Conservation (phyloP, 30 jellyfish, hydroid and myxozoan species). For the Pelagia noctiluca region DNA sequence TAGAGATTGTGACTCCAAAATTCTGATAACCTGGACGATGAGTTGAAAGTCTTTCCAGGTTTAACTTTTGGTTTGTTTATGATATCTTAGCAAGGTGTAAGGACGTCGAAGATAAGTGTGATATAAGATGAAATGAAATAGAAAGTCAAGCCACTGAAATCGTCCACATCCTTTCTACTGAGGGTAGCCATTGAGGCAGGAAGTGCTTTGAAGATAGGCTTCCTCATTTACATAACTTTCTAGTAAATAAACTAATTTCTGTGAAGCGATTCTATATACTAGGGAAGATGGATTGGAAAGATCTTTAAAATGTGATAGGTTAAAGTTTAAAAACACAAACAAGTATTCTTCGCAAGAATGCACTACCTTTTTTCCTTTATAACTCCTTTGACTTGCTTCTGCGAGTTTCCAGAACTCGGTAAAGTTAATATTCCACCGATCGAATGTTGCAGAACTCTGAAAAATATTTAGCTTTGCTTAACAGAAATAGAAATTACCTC, state of each 20-base stretch:
- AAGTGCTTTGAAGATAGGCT: conserved; percentile 28
- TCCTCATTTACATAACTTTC: conserved; percentile 33
- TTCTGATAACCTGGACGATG: conserved; percentile 13
- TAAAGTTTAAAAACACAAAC: not conserved
- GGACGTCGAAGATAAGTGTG: conserved; percentile 5
- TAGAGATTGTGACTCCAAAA: not conserved
- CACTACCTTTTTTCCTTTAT: conserved; percentile 13
- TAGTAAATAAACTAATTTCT: not conserved
- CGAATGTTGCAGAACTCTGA: conserved; percentile 4
- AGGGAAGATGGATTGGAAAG: conserved; percentile 24
- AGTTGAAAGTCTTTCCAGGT: not conserved
- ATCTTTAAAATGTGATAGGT: conserved; percentile 2
- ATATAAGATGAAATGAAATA: conserved; percentile 2
- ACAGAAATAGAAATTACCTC: conserved; percentile 25
- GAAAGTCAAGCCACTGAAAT: not conserved
- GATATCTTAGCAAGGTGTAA: conserved; percentile 29
- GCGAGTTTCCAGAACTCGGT: too few species aligned
- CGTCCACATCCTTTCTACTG: conserved; percentile 12
- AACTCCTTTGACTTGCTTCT: conserved; percentile 11
- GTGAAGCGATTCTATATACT: conserved; percentile 36
- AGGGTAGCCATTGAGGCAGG: conserved; percentile 2
- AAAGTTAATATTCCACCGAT: too few species aligned
- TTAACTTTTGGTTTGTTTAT: conserved; percentile 11
- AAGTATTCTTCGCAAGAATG: conserved; percentile 17
- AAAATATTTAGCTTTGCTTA: not conserved